Conservation (phyloP, 2,888 invertebrate species). For the Synergus japonicus region DNA sequence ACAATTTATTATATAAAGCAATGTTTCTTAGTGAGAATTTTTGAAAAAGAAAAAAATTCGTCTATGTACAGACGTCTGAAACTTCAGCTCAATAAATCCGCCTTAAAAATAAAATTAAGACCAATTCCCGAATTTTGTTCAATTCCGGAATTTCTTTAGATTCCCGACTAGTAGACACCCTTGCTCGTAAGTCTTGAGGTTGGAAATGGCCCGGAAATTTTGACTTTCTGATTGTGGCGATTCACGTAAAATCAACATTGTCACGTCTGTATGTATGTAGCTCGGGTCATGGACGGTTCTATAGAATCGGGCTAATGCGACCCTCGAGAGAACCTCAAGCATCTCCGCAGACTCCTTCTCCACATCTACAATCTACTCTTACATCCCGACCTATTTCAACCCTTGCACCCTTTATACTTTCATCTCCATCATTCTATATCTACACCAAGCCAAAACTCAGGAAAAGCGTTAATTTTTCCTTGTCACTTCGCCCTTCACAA, state of each 20-base stretch:
- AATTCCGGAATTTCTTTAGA: no score
- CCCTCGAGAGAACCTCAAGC: constrained; percentile 54
- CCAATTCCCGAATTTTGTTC: no score
- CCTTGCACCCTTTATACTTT: not conserved
- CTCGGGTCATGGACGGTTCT: constrained; percentile 50
- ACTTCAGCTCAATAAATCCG: no score
- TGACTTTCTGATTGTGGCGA: constrained; percentile 15
- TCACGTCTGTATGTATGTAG: not conserved
- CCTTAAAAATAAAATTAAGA: no score
- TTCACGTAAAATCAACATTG: constrained; percentile 24
- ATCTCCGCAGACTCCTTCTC: constrained; percentile 43
- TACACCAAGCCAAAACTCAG: not conserved
- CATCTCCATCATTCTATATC: not conserved
- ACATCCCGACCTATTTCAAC: constrained; percentile 19
- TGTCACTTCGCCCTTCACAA: not conserved
- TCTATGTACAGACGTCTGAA: no score
- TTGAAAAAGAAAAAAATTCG: no score
- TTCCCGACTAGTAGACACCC: no score
- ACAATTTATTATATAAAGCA: no score
- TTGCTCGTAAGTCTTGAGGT: not conserved
- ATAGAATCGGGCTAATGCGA: constrained; percentile 58
- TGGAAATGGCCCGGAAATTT: not conserved
- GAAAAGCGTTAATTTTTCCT: not conserved
- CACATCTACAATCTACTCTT: constrained; percentile 9
- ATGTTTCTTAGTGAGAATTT: no score